Evolutionary conservation across 1,140 invertebrate species (phyloP).

Genomic region (Lanistes nyassanus): DNA sequence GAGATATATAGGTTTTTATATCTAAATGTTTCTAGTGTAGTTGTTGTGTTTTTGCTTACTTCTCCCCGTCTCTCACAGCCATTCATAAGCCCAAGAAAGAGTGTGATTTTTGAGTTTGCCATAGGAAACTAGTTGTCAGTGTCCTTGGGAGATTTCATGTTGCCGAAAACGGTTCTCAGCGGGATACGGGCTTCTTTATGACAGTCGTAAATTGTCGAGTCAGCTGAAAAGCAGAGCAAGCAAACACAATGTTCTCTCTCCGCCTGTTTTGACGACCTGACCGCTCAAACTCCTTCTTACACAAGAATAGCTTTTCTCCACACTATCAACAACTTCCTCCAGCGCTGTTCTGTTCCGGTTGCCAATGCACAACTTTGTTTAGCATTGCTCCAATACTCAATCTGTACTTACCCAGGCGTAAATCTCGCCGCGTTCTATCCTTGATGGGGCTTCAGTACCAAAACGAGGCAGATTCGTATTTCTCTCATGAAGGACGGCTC

Average conservation of each 20-base stretch:
- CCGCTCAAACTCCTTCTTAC: too few species aligned
- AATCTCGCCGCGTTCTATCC: not conserved
- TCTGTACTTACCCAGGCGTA: not conserved
- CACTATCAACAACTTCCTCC: too few species aligned
- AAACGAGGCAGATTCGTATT: not conserved
- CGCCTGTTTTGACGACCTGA: not conserved
- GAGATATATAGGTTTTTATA: too few species aligned
- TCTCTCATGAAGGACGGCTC: not conserved
- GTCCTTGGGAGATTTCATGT: too few species aligned
- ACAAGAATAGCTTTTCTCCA: too few species aligned
- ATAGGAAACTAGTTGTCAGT: too few species aligned
- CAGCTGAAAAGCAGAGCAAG: not conserved
- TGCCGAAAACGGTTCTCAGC: not conserved
- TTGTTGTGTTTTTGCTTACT: too few species aligned
- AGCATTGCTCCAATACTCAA: conserved; percentile 3
- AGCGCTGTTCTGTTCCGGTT: too few species aligned
- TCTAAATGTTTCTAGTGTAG: too few species aligned
- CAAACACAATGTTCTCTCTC: not conserved
- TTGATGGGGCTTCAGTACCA: not conserved
- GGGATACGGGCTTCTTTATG: not conserved
- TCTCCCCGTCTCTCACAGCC: too few species aligned
- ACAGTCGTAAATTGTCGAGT: conserved; percentile 8
- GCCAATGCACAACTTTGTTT: not conserved
- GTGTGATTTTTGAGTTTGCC: too few species aligned
- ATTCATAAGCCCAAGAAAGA: too few species aligned